Evolutionary conservation across 2,113 vertebrate genomes (phyloP).

Genomic region (Stegastes partitus): DNA sequence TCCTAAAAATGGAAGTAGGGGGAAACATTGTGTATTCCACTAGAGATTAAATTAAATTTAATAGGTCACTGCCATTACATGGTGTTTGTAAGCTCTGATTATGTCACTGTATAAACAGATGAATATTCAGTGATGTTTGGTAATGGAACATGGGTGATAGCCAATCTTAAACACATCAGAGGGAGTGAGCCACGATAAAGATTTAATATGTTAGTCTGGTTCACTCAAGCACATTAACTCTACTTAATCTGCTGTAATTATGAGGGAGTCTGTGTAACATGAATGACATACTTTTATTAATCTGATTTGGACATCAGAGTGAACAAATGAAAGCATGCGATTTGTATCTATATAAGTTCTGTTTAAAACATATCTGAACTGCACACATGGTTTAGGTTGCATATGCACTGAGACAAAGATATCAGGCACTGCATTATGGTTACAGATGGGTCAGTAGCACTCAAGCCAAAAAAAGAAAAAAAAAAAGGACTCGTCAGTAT

Average conservation of each 20-base stretch:
- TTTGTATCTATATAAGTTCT: background rate
- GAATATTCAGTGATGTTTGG: constrained; percentile 6
- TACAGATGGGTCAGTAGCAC: background rate
- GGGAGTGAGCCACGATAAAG: constrained; percentile 16
- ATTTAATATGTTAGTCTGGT: constrained; percentile 47
- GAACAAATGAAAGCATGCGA: background rate
- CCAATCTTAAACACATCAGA: constrained; percentile 40
- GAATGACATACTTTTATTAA: constrained; percentile 44
- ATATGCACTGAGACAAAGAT: background rate
- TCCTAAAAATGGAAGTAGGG: background rate
- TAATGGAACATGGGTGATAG: constrained; percentile 3
- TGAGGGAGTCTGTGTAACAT: constrained; percentile 33
- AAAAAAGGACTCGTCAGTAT: too few relatives aligned
- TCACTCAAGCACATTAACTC: constrained; percentile 50
- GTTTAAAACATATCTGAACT: background rate
- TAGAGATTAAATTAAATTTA: constrained; percentile 27
- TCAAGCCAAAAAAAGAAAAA: too few relatives aligned
- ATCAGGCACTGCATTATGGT: background rate
- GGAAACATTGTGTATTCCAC: background rate
- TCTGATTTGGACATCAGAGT: constrained; percentile 14
- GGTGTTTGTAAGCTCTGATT: constrained; percentile 55
- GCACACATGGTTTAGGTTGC: background rate
- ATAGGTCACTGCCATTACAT: constrained; percentile 44
- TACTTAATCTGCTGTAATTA: constrained; percentile 65
- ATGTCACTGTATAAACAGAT: constrained; percentile 16